Percentiles rank a stretch among this genome's conserved stretches.
These are phyloP conservation scores for Cheilosia pagana DNA, from an alignment of 2,888 invertebrate species.

Conservation along the genomic window DNA sequence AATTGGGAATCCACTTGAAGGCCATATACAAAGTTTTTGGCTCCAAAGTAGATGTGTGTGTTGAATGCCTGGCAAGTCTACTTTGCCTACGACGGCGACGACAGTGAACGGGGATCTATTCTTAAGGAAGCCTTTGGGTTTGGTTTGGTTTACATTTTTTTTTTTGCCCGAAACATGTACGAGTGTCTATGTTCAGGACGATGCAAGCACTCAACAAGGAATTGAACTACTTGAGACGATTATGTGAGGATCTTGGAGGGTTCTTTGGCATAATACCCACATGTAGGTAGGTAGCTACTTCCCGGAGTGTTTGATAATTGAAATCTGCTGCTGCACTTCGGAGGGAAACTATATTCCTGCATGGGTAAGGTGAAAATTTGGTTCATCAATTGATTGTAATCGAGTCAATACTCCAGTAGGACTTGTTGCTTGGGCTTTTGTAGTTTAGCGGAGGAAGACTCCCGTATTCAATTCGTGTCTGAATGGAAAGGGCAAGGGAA, in stretches of 20 bases:
- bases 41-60: slow-evolving; percentile 22
- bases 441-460: background rate
- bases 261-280: slow-evolving; percentile 43
- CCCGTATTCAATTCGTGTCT: background rate
- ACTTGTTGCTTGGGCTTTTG: slow-evolving; percentile 46
- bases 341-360: slow-evolving; percentile 1
- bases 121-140: slow-evolving; percentile 1
- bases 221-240: slow-evolving; percentile 49
- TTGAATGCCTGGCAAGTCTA: slow-evolving; percentile 36
- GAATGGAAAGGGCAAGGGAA: background rate
- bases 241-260: slow-evolving; percentile 47
- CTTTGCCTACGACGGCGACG: slow-evolving; percentile 33
- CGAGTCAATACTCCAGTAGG: slow-evolving; percentile 6
- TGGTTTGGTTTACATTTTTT: background rate
- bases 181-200: background rate
- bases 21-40: slow-evolving; percentile 28
- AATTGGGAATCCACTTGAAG: slow-evolving; percentile 47
- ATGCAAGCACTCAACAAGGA: slow-evolving; percentile 50
- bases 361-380: slow-evolving; percentile 21
- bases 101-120: slow-evolving; percentile 3
- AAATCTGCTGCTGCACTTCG: slow-evolving; percentile 61
- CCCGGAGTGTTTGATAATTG: slow-evolving; percentile 55
- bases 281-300: slow-evolving; percentile 14
- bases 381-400: slow-evolving; percentile 60
- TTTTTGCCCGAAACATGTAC: background rate